These are phyloP conservation scores for Anabacerthia variegaticeps DNA, from an alignment of 2,797 vertebrate genomes.

Conservation along the genomic window DNA sequence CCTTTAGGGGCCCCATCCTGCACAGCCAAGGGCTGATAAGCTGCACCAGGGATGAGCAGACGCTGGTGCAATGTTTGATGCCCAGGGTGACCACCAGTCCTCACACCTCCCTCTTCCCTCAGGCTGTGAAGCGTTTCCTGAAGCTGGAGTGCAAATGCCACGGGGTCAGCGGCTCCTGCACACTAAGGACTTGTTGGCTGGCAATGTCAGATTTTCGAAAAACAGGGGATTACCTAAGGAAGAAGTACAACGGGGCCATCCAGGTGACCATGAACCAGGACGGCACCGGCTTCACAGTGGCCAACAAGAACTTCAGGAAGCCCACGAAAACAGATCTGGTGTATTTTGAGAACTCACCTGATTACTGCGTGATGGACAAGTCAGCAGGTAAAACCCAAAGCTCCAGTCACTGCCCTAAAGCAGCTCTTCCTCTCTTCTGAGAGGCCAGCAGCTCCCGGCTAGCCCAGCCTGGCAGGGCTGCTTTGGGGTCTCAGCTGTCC, in stretches of 20 bases:
- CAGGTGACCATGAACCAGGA: constrained; percentile 98
- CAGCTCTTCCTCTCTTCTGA: not conserved
- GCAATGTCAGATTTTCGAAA: constrained; percentile 95
- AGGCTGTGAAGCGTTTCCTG: constrained; percentile 98
- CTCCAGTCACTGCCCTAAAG: not conserved
- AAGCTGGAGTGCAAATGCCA: constrained; percentile 99
- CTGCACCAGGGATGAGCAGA: not conserved
- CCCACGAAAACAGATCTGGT: constrained; percentile 93
- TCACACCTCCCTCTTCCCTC: constrained; percentile 56
- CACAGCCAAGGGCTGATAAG: not conserved
- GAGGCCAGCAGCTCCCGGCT: not conserved
- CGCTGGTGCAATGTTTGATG: accelerated
- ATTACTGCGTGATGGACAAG: constrained; percentile 94
- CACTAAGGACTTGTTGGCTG: constrained; percentile 95
- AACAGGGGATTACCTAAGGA: constrained; percentile 92
- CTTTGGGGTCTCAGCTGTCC: not conserved
- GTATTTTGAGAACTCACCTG: constrained; percentile 96
- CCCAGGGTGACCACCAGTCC: not conserved
- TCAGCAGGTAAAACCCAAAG: constrained; percentile 83
- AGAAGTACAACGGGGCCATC: constrained; percentile 92
- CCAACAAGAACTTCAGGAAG: constrained; percentile 89
- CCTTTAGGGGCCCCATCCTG: accelerated
- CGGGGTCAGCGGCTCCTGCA: constrained; percentile 95
- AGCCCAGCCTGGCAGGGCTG: not conserved
- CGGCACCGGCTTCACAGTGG: constrained; percentile 91